phyloP scores from a whole-genome alignment of 2,888 invertebrate genomes.

The Bombyx huttoni region DNA sequence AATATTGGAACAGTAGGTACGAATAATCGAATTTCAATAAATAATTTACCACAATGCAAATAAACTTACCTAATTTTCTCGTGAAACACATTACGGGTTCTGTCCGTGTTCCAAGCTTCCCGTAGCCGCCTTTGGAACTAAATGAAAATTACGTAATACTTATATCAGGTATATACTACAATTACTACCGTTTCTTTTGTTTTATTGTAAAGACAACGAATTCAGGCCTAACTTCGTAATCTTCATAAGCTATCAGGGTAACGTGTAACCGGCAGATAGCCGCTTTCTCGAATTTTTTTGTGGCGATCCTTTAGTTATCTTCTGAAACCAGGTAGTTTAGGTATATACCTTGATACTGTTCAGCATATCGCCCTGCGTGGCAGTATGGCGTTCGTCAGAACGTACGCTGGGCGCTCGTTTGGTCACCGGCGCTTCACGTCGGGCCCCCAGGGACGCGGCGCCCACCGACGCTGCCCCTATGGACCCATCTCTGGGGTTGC shows the following conservation, averaged over 20 bases:
- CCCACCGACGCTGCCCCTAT: constrained; percentile 28
- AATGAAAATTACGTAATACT: constrained; percentile 8
- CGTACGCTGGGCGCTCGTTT: constrained; percentile 44
- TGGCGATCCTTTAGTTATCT: too few species aligned
- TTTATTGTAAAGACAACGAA: too few species aligned
- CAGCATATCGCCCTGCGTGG: constrained; percentile 73
- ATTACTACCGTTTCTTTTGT: too few species aligned
- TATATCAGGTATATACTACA: too few species aligned
- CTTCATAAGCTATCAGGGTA: too few species aligned
- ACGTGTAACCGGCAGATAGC: too few species aligned
- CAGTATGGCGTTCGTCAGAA: constrained; percentile 49
- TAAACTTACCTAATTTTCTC: constrained; percentile 22
- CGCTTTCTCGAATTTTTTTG: too few species aligned
- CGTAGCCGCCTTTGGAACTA: constrained; percentile 52
- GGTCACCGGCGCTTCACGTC: constrained; percentile 34
- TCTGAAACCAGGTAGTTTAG: too few species aligned
- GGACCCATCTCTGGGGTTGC: constrained; percentile 29
- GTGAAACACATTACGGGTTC: constrained; percentile 11
- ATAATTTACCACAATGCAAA: too few species aligned
- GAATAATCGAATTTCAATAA: too few species aligned
- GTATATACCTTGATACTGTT: constrained; percentile 61
- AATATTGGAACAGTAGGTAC: too few species aligned
- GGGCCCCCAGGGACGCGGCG: constrained; percentile 41
- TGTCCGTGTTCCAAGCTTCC: constrained; percentile 26
- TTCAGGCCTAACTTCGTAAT: too few species aligned